phyloP scores from a whole-genome alignment of 2,888 invertebrate genomes.

The Melitaea athalia region DNA sequence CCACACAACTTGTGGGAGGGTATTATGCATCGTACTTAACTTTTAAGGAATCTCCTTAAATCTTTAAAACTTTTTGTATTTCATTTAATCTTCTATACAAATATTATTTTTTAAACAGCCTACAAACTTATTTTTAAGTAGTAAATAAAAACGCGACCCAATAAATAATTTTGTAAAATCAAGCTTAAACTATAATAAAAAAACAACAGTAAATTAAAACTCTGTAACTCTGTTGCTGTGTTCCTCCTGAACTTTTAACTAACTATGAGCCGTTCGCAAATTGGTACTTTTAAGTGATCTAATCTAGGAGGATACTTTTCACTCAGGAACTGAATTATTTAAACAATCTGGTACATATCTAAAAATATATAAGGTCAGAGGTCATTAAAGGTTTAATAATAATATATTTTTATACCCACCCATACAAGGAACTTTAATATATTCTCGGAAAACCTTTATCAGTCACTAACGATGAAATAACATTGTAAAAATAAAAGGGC shows the following conservation, averaged over 20 bases:
- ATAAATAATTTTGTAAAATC: not conserved
- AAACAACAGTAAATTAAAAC: not conserved
- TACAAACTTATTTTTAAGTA: not conserved
- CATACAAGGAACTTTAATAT: not conserved
- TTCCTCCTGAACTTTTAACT: not conserved
- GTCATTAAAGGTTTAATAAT: not conserved
- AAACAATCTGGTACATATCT: not conserved
- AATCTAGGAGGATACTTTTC: not conserved
- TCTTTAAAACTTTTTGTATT: constrained; percentile 1
- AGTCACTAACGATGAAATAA: not conserved
- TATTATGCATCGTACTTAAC: constrained; percentile 20
- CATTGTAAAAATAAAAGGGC: not conserved
- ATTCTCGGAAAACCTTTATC: not conserved
- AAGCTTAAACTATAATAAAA: not conserved
- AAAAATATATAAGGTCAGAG: not conserved
- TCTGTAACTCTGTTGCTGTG: not conserved
- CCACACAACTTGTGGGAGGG: constrained; percentile 12
- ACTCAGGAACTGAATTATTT: not conserved
- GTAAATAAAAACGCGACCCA: not conserved
- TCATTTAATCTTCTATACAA: constrained; percentile 4
- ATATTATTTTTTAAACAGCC: not conserved
- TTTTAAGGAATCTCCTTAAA: constrained; percentile 9
- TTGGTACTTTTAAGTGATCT: not conserved
- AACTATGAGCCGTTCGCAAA: constrained; percentile 1
- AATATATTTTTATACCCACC: not conserved